Evolutionary conservation across 1,140 invertebrate genomes (phyloP), one percentile per base, ranked within the genome.

Genomic region (Lerema accius): DNA sequence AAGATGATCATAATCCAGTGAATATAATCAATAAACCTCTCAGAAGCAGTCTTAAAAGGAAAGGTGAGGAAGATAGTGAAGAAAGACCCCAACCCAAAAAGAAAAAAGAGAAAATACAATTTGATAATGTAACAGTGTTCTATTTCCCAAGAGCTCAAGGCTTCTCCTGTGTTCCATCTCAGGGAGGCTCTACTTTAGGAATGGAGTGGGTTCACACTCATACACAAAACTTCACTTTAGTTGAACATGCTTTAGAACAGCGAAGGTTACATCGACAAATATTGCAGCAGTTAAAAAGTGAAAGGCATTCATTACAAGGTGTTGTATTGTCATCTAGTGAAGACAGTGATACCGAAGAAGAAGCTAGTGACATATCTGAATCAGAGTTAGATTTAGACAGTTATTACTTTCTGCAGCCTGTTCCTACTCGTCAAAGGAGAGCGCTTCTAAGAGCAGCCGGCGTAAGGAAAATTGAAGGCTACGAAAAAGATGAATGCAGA

Each of bases 151-250:
- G 98, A 80, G 94, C 96, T 40, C 98, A 99, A 92, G 98, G 98
- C n/a, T 99, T 99, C 89, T 97, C 97, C 10, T 99, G 98, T 92
- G 97, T 99, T 50, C 98, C 98, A 53, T 98, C 97, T 49, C 96
- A 98, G 92, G 98, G 98, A 32, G 98, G 98, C 17, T 98, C 97
- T 32, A 99, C 98, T 6, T 92, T 99, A 51, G 98, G 98, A n/a
- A 99, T 99, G 98, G 95, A 95, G 50, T 94, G 95, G 61, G 93
- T 94, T 59, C 98, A 99, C 80, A 94, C 94, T 4, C 94, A 96
- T 78, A 92, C 94, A 39, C 94, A 95, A 76, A 93, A 94, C 51
- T 92, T 93, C 65, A 91, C 96, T 6, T 78, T 98, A 56, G 83
- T 94, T 4, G 93, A 98, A 85, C 97, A 99, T 89, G 95, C 96